Evolutionary conservation across 2,888 invertebrate species (phyloP).

Genomic region (Nesidiocoris tenuis): DNA sequence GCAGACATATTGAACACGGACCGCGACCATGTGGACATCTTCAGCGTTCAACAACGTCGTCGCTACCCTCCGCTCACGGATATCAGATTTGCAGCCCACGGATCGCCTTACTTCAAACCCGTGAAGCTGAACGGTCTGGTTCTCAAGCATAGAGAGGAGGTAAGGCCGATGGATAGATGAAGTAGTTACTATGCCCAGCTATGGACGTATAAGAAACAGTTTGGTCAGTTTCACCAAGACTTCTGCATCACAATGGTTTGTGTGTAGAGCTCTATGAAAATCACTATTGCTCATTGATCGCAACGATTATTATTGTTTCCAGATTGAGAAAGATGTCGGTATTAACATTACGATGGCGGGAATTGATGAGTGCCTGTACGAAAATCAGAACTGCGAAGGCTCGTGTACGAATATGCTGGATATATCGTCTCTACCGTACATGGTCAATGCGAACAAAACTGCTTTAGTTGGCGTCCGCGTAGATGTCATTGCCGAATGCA

Average conservation of each 20-base stretch:
- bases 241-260: too few species aligned
- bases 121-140: conserved; percentile 92
- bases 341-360: conserved; percentile 97
- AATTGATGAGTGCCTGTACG: conserved; percentile 92
- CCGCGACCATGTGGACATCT: conserved; percentile 89
- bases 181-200: too few species aligned
- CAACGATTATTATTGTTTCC: too few species aligned
- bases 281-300: too few species aligned
- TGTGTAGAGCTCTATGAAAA: too few species aligned
- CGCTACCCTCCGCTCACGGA: conserved; percentile 88
- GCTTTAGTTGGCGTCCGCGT: conserved; percentile 94
- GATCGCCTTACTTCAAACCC: conserved; percentile 93
- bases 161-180: conserved; percentile 53
- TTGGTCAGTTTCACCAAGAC: too few species aligned
- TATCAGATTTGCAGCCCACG: conserved; percentile 90
- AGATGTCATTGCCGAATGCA: conserved; percentile 87
- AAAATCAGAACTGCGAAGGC: conserved; percentile 92
- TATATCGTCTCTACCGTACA: conserved; percentile 84
- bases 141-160: conserved; percentile 85
- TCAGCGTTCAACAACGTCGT: conserved; percentile 87
- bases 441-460: conserved; percentile 97
- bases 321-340: conserved; percentile 89
- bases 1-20: conserved; percentile 82
- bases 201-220: too few species aligned
- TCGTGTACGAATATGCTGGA: conserved; percentile 92